A percentile compares a stretch with the other conserved stretches of the same genome.
phyloP scores from a whole-genome alignment of 2,797 vertebrate species.

The Anableps anableps region DNA sequence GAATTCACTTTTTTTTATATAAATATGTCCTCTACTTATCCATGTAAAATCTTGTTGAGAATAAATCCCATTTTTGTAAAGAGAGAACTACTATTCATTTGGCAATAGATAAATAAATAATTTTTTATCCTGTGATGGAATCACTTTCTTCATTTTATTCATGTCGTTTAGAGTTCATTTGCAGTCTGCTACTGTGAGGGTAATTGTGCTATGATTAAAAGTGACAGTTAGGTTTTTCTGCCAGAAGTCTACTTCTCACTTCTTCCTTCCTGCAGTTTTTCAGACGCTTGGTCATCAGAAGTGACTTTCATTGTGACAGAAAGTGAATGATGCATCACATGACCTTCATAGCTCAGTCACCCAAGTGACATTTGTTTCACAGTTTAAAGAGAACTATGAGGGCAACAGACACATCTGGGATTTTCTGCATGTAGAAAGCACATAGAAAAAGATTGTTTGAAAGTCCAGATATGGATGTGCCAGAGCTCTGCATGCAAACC shows the following conservation, averaged over 20 bases:
- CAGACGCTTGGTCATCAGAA: not conserved
- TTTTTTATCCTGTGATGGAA: not conserved
- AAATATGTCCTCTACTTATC: not conserved
- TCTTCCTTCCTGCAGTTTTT: constrained; percentile 15
- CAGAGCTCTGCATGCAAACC: constrained; percentile 45
- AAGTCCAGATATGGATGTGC: constrained; percentile 14
- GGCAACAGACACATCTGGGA: constrained; percentile 44
- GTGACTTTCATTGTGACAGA: constrained; percentile 25
- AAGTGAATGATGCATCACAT: constrained; percentile 43
- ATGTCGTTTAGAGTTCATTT: constrained; percentile 8
- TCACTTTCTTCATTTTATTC: not conserved
- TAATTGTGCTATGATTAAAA: not conserved
- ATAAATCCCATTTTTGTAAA: not conserved
- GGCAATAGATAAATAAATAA: not conserved
- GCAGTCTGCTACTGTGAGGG: not conserved
- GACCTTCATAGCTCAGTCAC: constrained; percentile 62
- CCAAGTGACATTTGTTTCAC: constrained; percentile 55
- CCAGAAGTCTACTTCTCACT: not conserved
- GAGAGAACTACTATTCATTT: not conserved
- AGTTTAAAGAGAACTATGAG: constrained; percentile 47
- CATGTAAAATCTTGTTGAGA: not conserved
- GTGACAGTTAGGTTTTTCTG: constrained; percentile 3
- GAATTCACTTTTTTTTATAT: not conserved
- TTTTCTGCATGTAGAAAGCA: constrained; percentile 38
- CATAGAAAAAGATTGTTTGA: constrained; percentile 23